Evolutionary conservation across 2,888 invertebrate genomes (phyloP).

Genomic region (Alviniconcha strummeri): DNA sequence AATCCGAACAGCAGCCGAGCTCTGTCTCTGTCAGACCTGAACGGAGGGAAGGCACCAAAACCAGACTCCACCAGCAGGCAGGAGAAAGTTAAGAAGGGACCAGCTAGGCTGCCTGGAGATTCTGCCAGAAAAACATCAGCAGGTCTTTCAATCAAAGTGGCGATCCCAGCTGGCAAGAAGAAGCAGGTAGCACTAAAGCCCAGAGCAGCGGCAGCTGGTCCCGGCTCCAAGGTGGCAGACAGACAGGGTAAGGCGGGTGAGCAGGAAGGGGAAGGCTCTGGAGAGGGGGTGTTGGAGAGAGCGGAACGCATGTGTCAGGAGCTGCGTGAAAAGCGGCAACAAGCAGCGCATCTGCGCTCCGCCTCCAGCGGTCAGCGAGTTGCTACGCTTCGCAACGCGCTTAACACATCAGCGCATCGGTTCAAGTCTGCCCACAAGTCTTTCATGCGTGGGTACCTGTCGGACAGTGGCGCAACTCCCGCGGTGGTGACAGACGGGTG

Average conservation of each 20-base stretch:
- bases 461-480: constrained; percentile 3
- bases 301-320: constrained; percentile 61
- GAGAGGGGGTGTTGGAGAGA: constrained; percentile 48
- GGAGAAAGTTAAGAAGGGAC: background rate
- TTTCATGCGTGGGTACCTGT: constrained; percentile 6
- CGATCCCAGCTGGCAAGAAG: background rate
- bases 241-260: background rate
- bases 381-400: background rate
- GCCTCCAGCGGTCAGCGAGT: background rate
- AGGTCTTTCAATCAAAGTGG: no score
- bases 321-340: constrained; percentile 53
- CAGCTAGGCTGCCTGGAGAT: background rate
- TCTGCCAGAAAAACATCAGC: no score
- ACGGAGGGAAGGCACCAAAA: background rate
- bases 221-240: background rate
- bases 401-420: constrained; percentile 2
- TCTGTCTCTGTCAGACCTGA: background rate
- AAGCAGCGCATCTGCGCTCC: background rate
- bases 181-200: constrained; percentile 1
- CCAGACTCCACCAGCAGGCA: constrained; percentile 23
- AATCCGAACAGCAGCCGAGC: constrained; percentile 4
- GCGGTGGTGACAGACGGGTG: background rate
- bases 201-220: background rate
- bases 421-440: constrained; percentile 7
- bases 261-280: background rate